Evolutionary conservation across 92 coral and sea anemone genomes (phyloP), one percentile per base, ranked within the genome.

Genomic region (Umimayanthus kanabou): DNA sequence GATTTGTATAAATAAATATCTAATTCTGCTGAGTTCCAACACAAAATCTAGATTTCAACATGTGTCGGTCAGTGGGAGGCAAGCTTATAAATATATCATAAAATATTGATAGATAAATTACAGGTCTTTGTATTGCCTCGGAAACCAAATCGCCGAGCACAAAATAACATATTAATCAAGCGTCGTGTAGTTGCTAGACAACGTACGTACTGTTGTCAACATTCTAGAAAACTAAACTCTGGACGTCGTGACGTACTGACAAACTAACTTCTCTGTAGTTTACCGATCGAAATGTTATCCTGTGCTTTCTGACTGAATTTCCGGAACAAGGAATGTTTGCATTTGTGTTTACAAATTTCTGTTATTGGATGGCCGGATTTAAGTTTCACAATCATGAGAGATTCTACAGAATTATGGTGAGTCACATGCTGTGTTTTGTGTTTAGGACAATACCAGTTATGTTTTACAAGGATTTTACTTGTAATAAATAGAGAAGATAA

Each of bases 111-210:
- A 75, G 29, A 75, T 75, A 75, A 75, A 75, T 9, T 75, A 75
- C 79, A 75, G 55, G 22, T 57, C 65, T 15, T 57, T 57, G 79
- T 75, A 75, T 39, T 75, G 79, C 14, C 28, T 57, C 79, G 79
- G 49, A 75, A 75, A 75, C 79, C 25, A 4, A 75, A 75, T 40
- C 53, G 25, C 39, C 16, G 55, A 75, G 79, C 28, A 22, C 79
- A 75, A 10, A 75, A 75, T 53, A 75, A 75, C 79, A 75, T 55
- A 75, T 75, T 39, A 29, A 14, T 75, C 9, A 8, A 75, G 29
- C 55, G 79, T 75, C 6, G 28, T 75, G 6, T 39, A 75, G 79
- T 75, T 75, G 79, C 79, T 75, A 75, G 79, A 75, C 79, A 75
- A 75, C 79, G 50, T 40, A 2, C 0, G 28, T 22, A 14, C 79